These are phyloP conservation scores for Drosophila diplacantha DNA, from an alignment of 2,888 invertebrate genomes.

Conservation along the genomic window DNA sequence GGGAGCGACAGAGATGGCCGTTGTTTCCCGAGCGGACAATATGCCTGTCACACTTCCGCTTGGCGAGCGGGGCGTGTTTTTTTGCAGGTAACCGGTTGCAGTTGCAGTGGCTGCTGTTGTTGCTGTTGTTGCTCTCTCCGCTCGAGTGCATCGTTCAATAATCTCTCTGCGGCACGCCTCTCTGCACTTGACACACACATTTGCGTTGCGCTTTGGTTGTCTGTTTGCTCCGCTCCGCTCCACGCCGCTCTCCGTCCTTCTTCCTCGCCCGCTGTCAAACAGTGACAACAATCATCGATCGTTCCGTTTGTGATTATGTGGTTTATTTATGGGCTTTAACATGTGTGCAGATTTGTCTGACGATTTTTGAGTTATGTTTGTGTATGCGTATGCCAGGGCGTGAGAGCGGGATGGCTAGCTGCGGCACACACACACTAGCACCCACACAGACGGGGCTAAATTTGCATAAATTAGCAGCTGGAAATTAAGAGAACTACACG, in stretches of 20 bases:
- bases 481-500: constrained; percentile 61
- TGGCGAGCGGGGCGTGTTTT: constrained; percentile 67
- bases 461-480: constrained; percentile 69
- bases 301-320: constrained; percentile 77
- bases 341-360: constrained; percentile 76
- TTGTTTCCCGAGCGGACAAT: constrained; percentile 28
- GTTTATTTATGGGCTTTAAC: constrained; percentile 76
- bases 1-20: constrained; percentile 44
- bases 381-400: constrained; percentile 26
- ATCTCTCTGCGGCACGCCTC: constrained; percentile 72
- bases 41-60: constrained; percentile 62
- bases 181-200: constrained; percentile 65
- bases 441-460: constrained; percentile 41
- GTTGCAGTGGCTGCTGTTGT: constrained; percentile 50
- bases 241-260: constrained; percentile 10
- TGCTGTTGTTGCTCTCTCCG: constrained; percentile 47
- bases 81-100: constrained; percentile 64
- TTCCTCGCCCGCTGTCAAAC: constrained; percentile 69
- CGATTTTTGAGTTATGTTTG: constrained; percentile 71
- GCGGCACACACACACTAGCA: constrained; percentile 18
- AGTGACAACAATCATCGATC: constrained; percentile 77
- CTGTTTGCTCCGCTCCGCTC: constrained; percentile 38
- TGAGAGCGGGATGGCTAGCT: constrained; percentile 14
- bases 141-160: constrained; percentile 74
- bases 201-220: constrained; percentile 57